Evolutionary conservation across 2,797 vertebrate species (phyloP).

Genomic region (Leptoclinus maculatus): DNA sequence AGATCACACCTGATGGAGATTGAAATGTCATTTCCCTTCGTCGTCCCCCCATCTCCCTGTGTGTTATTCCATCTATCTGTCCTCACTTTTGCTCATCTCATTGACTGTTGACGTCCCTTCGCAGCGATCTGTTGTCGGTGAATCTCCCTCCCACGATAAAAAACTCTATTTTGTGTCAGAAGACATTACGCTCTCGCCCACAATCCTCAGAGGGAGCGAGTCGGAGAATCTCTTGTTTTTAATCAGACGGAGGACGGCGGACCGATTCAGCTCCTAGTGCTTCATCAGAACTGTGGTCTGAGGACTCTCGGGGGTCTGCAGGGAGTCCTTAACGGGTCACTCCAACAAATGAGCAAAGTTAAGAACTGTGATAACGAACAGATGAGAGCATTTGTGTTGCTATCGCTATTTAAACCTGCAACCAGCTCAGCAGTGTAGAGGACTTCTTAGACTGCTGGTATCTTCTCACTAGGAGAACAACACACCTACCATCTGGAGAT

Average conservation of each 20-base stretch:
- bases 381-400: background rate
- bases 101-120: slow-evolving; percentile 59
- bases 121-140: slow-evolving; percentile 51
- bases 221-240: slow-evolving; percentile 38
- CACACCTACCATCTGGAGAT: no score
- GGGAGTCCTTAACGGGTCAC: background rate
- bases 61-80: slow-evolving; percentile 53
- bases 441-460: no score
- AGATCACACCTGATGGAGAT: slow-evolving; percentile 64
- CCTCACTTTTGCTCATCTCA: slow-evolving; percentile 60
- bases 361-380: background rate
- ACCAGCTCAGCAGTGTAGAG: no score
- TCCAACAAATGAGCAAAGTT: slow-evolving; percentile 3
- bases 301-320: background rate
- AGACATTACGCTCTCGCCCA: slow-evolving; percentile 52
- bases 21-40: slow-evolving; percentile 64
- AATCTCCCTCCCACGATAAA: slow-evolving; percentile 29
- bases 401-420: no score
- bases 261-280: slow-evolving; percentile 32
- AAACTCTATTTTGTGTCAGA: slow-evolving; percentile 35
- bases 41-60: slow-evolving; percentile 32
- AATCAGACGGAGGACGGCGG: slow-evolving; percentile 50
- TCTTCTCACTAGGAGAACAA: no score
- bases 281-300: slow-evolving; percentile 12
- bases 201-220: slow-evolving; percentile 39